Conservation (phyloP, 2,888 invertebrate species). For the Caenorhabditis becei region DNA sequence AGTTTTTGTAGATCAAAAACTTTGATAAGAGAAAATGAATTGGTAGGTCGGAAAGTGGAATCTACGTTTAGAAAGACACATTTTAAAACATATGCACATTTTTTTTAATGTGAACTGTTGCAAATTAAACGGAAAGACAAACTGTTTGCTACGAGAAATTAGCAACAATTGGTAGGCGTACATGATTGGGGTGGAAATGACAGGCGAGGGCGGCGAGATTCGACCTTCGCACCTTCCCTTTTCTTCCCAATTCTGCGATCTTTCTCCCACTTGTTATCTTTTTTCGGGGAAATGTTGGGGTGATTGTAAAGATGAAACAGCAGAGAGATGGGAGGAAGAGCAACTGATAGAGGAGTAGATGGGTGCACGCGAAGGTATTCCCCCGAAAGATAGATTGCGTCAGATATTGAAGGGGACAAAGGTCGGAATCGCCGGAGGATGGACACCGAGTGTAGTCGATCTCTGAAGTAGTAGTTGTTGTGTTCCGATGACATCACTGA, state of each 20-base stretch:
- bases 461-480: neutral
- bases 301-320: constrained; percentile 30
- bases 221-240: constrained; percentile 57
- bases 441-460: constrained; percentile 1
- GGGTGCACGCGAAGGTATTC: constrained; percentile 26
- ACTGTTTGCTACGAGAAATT: constrained; percentile 22
- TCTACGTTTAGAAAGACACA: too few relatives aligned
- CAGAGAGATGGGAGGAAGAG: constrained; percentile 37
- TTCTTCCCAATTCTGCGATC: constrained; percentile 3
- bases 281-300: constrained; percentile 47
- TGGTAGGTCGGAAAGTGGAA: neutral
- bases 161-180: constrained; percentile 28
- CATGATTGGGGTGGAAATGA: constrained; percentile 35
- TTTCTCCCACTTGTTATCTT: constrained; percentile 18
- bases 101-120: too few relatives aligned
- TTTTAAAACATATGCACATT: too few relatives aligned
- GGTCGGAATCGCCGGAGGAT: constrained; percentile 22
- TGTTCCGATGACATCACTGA: neutral
- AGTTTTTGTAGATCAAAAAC: constrained; percentile 3
- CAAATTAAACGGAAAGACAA: neutral
- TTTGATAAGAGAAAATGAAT: neutral
- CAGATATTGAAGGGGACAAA: constrained; percentile 44
- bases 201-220: constrained; percentile 11
- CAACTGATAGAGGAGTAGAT: constrained; percentile 27
- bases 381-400: constrained; percentile 39